Conservation (phyloP, 2,113 vertebrate genomes). For the Columbina picui region DNA sequence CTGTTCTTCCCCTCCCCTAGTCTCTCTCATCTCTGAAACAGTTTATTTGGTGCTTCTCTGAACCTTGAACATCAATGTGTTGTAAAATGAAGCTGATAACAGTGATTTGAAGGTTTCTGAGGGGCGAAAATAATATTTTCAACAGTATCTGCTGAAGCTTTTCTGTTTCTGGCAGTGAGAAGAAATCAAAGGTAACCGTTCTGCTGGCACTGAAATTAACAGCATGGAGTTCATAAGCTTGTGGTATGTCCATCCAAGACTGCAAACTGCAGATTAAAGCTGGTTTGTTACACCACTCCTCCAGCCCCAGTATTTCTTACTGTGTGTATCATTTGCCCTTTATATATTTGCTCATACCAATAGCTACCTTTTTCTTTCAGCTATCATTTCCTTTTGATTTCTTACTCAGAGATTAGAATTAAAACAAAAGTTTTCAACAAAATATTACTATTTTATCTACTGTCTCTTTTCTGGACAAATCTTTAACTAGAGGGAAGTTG, state of each 20-base stretch:
- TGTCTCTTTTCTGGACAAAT: background rate
- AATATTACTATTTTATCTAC: background rate
- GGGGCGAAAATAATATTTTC: background rate
- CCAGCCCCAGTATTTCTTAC: background rate
- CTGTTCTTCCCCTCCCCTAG: background rate
- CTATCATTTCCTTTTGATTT: background rate
- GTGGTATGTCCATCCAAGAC: background rate
- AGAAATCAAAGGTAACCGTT: background rate
- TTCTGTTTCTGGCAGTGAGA: background rate
- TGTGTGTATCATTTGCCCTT: background rate
- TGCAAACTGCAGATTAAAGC: conserved; percentile 7
- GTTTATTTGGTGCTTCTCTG: background rate
- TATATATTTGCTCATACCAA: background rate
- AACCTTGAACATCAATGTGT: background rate
- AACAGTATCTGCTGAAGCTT: background rate
- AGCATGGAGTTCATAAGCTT: background rate
- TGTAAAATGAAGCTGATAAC: background rate
- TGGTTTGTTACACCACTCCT: background rate
- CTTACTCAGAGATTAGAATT: background rate
- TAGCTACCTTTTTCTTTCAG: background rate
- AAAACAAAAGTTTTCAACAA: background rate
- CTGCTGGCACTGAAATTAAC: background rate
- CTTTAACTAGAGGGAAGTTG: background rate
- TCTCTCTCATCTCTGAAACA: background rate
- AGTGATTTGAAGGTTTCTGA: background rate